phyloP scores from a whole-genome alignment of 2,113 vertebrate species.

The Choloepus hoffmanni region DNA sequence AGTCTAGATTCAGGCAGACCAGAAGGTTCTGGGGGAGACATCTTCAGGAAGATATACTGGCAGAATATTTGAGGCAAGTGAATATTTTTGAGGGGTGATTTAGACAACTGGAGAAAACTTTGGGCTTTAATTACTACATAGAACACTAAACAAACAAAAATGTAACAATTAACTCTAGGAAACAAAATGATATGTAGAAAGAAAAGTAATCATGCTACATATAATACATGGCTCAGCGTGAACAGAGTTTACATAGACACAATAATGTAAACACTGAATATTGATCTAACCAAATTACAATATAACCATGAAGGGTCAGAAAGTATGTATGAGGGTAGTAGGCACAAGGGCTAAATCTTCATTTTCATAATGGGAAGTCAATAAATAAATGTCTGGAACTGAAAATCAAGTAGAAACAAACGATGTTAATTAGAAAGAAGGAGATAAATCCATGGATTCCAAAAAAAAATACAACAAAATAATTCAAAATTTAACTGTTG shows the following conservation, averaged over 20 bases:
- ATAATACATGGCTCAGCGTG: neutral
- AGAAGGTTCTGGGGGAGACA: neutral
- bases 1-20: neutral
- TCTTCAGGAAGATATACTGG: neutral
- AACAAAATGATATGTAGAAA: conserved; percentile 37
- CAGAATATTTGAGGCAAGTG: conserved; percentile 20
- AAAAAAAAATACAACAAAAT: conserved; percentile 1
- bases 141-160: conserved; percentile 63
- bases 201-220: conserved; percentile 56
- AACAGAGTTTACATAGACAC: conserved; percentile 43
- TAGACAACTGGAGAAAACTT: conserved; percentile 1
- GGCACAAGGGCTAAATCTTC: conserved; percentile 39
- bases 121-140: neutral
- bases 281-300: conserved; percentile 62
- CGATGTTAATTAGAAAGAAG: neutral
- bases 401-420: conserved; percentile 49
- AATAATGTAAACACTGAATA: conserved; percentile 59
- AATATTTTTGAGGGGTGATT: neutral
- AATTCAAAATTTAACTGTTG: conserved; percentile 42
- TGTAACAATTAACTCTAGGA: conserved; percentile 59
- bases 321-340: neutral
- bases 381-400: neutral
- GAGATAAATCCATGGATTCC: conserved; percentile 21
- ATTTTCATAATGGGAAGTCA: conserved; percentile 47
- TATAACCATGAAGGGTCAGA: conserved; percentile 31